A percentile compares a stretch with the other conserved stretches of the same genome.
These are phyloP conservation scores for Platynereis dumerilii DNA, from an alignment of 2,888 invertebrate species.

Conservation along the genomic window DNA sequence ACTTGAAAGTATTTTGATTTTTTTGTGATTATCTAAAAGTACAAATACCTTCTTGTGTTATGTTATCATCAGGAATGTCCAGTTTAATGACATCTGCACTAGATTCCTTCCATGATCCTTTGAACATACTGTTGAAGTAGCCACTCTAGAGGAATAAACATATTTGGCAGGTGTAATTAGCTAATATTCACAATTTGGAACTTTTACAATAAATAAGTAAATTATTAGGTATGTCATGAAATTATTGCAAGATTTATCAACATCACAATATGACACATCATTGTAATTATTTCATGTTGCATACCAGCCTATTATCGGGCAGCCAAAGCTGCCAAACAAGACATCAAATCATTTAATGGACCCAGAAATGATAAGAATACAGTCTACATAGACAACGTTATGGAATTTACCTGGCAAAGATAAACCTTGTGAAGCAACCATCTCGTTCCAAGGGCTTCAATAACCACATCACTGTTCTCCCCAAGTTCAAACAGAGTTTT, in stretches of 20 bases:
- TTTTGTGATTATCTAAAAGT: too few species aligned
- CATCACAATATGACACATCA: not conserved
- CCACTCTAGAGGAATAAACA: conserved; percentile 68
- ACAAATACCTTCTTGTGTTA: conserved; percentile 72
- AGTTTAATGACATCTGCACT: conserved; percentile 72
- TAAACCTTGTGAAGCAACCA: conserved; percentile 82
- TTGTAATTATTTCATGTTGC: not conserved
- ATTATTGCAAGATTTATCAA: too few species aligned
- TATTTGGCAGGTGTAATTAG: too few species aligned
- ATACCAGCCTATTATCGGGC: too few species aligned
- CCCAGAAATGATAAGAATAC: too few species aligned
- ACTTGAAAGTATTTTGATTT: too few species aligned
- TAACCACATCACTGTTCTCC: conserved; percentile 77
- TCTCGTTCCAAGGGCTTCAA: conserved; percentile 74
- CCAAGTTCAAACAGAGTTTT: conserved; percentile 78
- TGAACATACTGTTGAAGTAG: conserved; percentile 82
- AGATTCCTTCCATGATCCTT: conserved; percentile 78
- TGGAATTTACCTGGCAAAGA: conserved; percentile 72
- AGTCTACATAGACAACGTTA: too few species aligned
- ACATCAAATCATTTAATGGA: too few species aligned
- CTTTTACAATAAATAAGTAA: too few species aligned
- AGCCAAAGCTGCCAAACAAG: too few species aligned
- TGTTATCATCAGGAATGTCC: conserved; percentile 75
- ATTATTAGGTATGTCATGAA: too few species aligned
- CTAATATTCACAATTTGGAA: not conserved